Evolutionary conservation across 2,888 invertebrate genomes (phyloP), one percentile per base, ranked within the genome.

Genomic region (Cantharis rustica): DNA sequence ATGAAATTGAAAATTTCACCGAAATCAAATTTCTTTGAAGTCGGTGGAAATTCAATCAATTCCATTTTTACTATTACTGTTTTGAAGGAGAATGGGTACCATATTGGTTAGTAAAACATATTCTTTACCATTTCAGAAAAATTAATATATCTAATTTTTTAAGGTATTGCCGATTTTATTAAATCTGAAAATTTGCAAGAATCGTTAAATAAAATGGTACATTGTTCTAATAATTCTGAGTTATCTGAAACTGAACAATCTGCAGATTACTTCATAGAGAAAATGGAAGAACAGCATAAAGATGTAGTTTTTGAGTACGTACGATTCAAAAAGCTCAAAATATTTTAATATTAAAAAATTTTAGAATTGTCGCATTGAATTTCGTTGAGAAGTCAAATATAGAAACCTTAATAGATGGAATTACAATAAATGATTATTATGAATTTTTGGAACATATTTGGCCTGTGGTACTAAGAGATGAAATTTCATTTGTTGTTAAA

Each of bases 21-120:
- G 0, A 88, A 91, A 15, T 92, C 93, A 0, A 95, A 95, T 81
- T 96, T 96, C 87, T 96, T 94, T 85, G 93, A 95, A 82, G 89
- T 96, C 27, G 96, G 96, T 1, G 96, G 96, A 10, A 96, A 96
- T 85, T 96, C 96, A 0, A 89, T 96, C 16, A 96, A 96, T 86
- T 95, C 96, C 0, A 93, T 96, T 75, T 93, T 92, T 81, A 95
- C 95, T 0, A 95, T 96, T 5, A 94, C 94, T 0, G 90, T 92
- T 84, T 86, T 96, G 69, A 90, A 93, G 64, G 95, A 96, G 72
- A 92, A 92, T 84, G 95, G 95, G 13, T 96, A 93, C 85, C 90
- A 90, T 81, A 94, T 96, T 81, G 92, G 95, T 91, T 86, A 89
- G 90, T 84, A 31, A 31, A 31, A 31, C 10, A 5, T 20, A 20